A percentile compares a stretch with the other conserved stretches of the same genome.
These are phyloP conservation scores for Enteromius trimaculatus DNA, from an alignment of 2,797 vertebrate species.

Conservation along the genomic window DNA sequence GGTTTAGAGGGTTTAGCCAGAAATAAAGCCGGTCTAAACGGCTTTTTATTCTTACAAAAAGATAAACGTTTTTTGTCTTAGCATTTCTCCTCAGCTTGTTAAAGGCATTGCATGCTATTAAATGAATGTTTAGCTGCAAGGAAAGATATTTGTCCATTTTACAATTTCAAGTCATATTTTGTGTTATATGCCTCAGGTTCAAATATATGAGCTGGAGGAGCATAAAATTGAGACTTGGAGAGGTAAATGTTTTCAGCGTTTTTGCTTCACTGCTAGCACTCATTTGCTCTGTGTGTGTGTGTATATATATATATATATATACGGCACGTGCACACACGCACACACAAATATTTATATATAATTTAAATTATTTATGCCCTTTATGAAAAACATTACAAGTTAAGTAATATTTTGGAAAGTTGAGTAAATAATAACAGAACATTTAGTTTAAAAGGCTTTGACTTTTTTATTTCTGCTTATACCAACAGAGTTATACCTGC, in stretches of 20 bases:
- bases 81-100: not conserved
- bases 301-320: not conserved
- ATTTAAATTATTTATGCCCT: too few species aligned
- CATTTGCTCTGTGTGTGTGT: too few species aligned
- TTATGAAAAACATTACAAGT: not conserved
- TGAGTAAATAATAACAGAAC: not conserved
- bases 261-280: not conserved
- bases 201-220: slow-evolving; percentile 98
- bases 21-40: too few species aligned
- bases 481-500: slow-evolving; percentile 93
- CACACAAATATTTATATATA: too few species aligned
- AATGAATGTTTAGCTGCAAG: not conserved
- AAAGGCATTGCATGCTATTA: not conserved
- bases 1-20: not conserved
- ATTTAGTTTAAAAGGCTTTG: not conserved
- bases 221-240: slow-evolving; percentile 99
- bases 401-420: not conserved
- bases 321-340: too few species aligned
- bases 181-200: slow-evolving; percentile 80
- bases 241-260: slow-evolving; percentile 74
- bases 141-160: not conserved
- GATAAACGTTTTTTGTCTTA: not conserved
- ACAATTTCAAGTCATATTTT: not conserved
- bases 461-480: slow-evolving; percentile 15
- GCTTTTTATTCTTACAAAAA: not conserved